Conservation (phyloP, 2,797 vertebrate species). For the Clarias fuscus region DNA sequence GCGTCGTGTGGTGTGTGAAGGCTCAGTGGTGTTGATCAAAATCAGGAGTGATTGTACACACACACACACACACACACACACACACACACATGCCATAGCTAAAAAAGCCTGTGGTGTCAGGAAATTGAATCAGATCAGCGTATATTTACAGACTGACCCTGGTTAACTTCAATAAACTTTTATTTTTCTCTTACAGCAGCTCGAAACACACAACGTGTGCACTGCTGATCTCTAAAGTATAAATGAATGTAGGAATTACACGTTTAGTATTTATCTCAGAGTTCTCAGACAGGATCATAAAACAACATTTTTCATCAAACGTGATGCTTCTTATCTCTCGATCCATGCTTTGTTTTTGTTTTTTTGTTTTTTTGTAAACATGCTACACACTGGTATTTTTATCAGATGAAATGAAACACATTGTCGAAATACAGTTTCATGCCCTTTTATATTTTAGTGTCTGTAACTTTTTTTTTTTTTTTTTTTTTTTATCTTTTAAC, state of each 20-base stretch:
- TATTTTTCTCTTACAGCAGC: no score
- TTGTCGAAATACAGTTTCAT: no score
- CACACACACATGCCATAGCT: not conserved
- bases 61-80: constrained; percentile 3
- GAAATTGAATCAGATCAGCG: not conserved
- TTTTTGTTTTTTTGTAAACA: no score
- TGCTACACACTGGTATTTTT: no score
- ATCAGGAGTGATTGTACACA: not conserved
- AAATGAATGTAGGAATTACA: not conserved
- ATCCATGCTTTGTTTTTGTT: no score
- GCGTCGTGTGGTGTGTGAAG: not conserved
- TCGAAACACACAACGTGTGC: not conserved
- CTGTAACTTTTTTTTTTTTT: no score
- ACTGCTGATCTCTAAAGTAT: not conserved
- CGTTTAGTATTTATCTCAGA: not conserved
- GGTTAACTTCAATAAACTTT: not conserved
- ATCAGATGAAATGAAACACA: no score
- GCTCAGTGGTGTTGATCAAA: not conserved
- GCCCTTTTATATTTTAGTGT: no score
- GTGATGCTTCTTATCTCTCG: no score
- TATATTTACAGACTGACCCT: not conserved
- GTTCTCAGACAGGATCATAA: no score
- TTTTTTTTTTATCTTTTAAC: no score
- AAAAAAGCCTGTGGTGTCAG: not conserved
- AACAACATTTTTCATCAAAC: no score